phyloP scores from a whole-genome alignment of 2,888 invertebrate species.

The Polyommatus iphigenia region DNA sequence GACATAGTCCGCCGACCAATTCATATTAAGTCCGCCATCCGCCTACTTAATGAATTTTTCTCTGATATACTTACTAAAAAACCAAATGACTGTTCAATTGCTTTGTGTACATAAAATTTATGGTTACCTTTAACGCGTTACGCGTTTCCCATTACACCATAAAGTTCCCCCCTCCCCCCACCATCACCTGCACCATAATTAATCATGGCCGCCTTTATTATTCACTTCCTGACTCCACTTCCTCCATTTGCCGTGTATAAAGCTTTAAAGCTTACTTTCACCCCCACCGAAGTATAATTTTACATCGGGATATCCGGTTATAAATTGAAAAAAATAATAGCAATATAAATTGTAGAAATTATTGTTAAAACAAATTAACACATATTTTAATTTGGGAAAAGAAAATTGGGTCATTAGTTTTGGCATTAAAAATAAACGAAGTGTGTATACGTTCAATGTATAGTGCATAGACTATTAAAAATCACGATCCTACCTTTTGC shows the following conservation, averaged over 20 bases:
- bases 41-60: too few relatives aligned
- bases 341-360: not conserved
- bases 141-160: not conserved
- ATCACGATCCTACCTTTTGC: too few relatives aligned
- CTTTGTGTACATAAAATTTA: not conserved
- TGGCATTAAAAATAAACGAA: not conserved
- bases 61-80: too few relatives aligned
- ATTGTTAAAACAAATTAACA: not conserved
- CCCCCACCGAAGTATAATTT: not conserved
- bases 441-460: not conserved
- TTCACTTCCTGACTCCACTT: slow-evolving; percentile 7
- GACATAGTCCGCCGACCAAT: too few relatives aligned
- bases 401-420: too few relatives aligned
- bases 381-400: not conserved
- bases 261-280: not conserved
- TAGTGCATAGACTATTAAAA: too few relatives aligned
- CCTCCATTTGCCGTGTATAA: not conserved
- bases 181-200: not conserved
- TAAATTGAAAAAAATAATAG: not conserved
- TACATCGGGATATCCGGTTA: not conserved
- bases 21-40: too few relatives aligned
- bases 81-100: too few relatives aligned
- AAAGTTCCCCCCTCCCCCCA: not conserved
- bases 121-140: not conserved
- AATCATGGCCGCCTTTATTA: slow-evolving; percentile 1